These are phyloP conservation scores for Sebastes taczanowskii DNA, from an alignment of 2,797 vertebrate genomes.

Conservation along the genomic window DNA sequence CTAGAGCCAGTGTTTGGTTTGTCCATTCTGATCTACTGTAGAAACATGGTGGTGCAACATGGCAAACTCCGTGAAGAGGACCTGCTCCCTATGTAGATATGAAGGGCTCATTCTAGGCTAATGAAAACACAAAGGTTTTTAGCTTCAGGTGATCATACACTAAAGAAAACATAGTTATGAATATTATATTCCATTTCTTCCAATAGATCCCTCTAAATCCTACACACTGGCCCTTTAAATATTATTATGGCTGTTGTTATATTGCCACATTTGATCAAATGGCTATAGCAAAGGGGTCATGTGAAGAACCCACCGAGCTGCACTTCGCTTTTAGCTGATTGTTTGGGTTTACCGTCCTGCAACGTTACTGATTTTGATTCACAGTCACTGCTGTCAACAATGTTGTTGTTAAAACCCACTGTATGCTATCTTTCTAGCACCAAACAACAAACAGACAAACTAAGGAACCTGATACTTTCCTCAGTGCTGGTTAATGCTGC, in stretches of 20 bases:
- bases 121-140: too few species aligned
- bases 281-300: not conserved
- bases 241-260: not conserved
- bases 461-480: not conserved
- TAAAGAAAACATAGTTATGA: not conserved
- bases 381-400: not conserved
- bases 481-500: not conserved
- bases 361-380: not conserved
- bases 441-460: not conserved
- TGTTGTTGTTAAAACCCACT: not conserved
- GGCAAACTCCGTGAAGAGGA: not conserved
- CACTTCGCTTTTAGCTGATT: not conserved
- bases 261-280: not conserved
- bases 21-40: not conserved
- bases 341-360: not conserved
- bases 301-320: not conserved
- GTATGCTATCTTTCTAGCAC: not conserved
- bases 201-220: not conserved
- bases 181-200: not conserved
- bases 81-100: not conserved
- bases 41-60: not conserved
- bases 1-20: too few species aligned
- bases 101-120: not conserved
- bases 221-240: not conserved
- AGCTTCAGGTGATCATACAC: too few species aligned